These are phyloP conservation scores for Poecilus cupreus DNA, from an alignment of 2,888 invertebrate species.

Conservation along the genomic window DNA sequence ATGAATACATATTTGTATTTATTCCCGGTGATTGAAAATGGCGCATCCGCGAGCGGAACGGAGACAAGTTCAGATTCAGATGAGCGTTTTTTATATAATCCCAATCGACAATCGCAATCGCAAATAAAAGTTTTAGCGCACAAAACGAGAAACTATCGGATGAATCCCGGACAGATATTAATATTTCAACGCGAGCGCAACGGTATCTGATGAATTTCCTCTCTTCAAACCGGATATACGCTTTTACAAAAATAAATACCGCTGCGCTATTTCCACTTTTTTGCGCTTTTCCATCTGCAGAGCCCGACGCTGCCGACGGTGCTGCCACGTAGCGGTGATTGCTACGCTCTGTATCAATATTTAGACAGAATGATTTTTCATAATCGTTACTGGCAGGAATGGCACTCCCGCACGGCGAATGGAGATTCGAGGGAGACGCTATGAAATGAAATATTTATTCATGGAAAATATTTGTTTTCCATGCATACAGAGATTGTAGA, in stretches of 20 bases:
- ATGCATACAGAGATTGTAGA: constrained; percentile 41
- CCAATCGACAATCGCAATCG: constrained; percentile 37
- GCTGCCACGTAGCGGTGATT: constrained; percentile 49
- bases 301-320: constrained; percentile 32
- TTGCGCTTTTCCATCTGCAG: constrained; percentile 59
- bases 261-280: constrained; percentile 59
- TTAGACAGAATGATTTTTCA: constrained; percentile 58
- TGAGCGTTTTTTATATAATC: constrained; percentile 25
- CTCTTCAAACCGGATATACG: constrained; percentile 57
- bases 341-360: constrained; percentile 56
- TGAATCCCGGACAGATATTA: constrained; percentile 53
- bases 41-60: background rate
- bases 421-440: constrained; percentile 22
- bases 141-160: constrained; percentile 51
- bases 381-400: constrained; percentile 46
- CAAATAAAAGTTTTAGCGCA: constrained; percentile 52
- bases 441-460: constrained; percentile 47
- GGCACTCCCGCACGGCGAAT: background rate
- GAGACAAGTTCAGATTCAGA: constrained; percentile 20
- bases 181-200: constrained; percentile 47
- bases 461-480: constrained; percentile 43
- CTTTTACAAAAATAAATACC: constrained; percentile 62
- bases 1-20: background rate
- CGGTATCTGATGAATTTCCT: constrained; percentile 56
- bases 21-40: constrained; percentile 1